Evolutionary conservation across 2,797 vertebrate genomes (phyloP).

Genomic region (Etheostoma perlongum): DNA sequence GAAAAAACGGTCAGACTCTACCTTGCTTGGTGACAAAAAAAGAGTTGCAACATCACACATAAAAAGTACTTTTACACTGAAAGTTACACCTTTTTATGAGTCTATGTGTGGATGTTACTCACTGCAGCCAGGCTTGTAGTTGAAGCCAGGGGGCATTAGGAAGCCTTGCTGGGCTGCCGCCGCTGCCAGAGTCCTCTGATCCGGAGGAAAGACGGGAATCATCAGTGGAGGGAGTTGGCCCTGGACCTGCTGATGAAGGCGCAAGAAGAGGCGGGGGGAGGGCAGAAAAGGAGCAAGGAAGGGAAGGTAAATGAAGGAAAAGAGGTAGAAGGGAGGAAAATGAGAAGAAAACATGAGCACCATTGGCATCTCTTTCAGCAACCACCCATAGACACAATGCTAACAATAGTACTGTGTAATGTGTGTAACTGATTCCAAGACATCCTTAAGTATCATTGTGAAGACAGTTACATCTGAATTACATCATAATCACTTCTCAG

Average conservation of each 20-base stretch:
- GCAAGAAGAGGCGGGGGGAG: conserved; percentile 3
- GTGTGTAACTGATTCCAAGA: conserved; percentile 9
- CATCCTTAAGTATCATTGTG: background rate
- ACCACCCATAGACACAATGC: background rate
- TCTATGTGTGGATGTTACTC: conserved; percentile 79
- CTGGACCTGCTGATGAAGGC: conserved; percentile 94
- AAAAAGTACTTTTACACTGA: conserved; percentile 34
- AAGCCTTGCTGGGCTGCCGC: conserved; percentile 99
- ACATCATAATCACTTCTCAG: conserved; percentile 14
- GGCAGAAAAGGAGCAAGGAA: background rate
- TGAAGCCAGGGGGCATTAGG: conserved; percentile 97
- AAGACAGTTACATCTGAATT: conserved; percentile 23
- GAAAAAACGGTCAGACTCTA: conserved; percentile 57
- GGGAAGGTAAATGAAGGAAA: conserved; percentile 28
- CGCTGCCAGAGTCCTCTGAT: conserved; percentile 95
- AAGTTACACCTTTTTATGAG: conserved; percentile 30
- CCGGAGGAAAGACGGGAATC: conserved; percentile 98
- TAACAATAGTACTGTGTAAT: conserved; percentile 21
- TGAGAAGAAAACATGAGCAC: conserved; percentile 21
- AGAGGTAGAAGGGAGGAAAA: background rate
- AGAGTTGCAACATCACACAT: conserved; percentile 40
- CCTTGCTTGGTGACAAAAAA: conserved; percentile 57
- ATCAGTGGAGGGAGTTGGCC: conserved; percentile 98
- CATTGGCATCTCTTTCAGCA: conserved; percentile 4
- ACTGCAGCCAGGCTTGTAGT: conserved; percentile 99